A percentile compares a stretch with the other conserved stretches of the same genome.
phyloP scores from a whole-genome alignment of 2,797 vertebrate genomes.

The Gadopsis marmoratus region DNA sequence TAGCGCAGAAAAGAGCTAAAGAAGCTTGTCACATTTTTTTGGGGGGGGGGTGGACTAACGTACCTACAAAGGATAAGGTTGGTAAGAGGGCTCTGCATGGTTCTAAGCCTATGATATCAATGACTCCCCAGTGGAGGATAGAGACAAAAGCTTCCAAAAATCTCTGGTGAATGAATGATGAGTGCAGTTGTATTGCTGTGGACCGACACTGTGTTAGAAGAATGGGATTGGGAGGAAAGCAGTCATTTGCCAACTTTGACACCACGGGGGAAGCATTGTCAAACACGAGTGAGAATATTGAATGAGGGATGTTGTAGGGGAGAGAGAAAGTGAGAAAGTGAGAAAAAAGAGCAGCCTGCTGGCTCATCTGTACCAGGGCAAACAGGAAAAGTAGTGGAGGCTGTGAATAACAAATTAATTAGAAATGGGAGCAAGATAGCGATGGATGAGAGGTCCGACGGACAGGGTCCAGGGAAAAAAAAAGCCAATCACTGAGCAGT shows the following conservation, averaged over 20 bases:
- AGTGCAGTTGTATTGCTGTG: conserved; percentile 54
- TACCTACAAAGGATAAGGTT: conserved; percentile 33
- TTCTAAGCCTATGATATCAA: conserved; percentile 52
- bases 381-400: conserved; percentile 71
- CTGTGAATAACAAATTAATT: conserved; percentile 89
- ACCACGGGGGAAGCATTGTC: conserved; percentile 73
- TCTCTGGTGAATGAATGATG: conserved; percentile 70
- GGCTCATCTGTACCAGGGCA: conserved; percentile 65
- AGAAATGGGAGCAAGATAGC: conserved; percentile 84
- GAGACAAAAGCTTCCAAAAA: conserved; percentile 67
- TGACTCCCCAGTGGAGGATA: conserved; percentile 56
- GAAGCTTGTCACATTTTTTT: conserved; percentile 27
- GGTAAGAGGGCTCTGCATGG: conserved; percentile 28
- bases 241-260: conserved; percentile 79
- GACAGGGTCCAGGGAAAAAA: conserved; percentile 71
- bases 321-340: conserved; percentile 35
- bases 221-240: conserved; percentile 66
- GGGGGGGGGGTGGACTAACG: not conserved
- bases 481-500: conserved; percentile 87
- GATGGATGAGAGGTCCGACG: conserved; percentile 68
- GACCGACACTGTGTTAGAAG: conserved; percentile 65
- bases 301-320: conserved; percentile 59
- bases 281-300: conserved; percentile 68
- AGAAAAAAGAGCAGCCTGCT: conserved; percentile 45
- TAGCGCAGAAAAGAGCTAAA: conserved; percentile 31